Evolutionary conservation across 1,140 invertebrate species (phyloP).

Genomic region (Planococcus citri): DNA sequence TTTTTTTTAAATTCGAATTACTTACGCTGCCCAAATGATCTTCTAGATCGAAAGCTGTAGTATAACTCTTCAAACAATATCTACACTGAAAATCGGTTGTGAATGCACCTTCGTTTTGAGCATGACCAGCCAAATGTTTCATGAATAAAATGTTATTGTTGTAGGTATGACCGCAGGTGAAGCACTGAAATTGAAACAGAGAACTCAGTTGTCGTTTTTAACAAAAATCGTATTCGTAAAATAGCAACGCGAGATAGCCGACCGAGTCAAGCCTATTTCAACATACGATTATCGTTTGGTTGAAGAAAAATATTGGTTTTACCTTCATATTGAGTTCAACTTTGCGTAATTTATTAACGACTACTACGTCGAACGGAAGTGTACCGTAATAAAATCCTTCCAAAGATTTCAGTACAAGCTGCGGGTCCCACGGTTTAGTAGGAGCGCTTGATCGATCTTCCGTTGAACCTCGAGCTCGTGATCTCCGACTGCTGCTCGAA

Average conservation of each 20-base stretch:
- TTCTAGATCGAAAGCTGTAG: constrained; percentile 24
- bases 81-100: constrained; percentile 22
- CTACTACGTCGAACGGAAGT: constrained; percentile 28
- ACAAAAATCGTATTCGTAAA: too few relatives aligned
- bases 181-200: not conserved
- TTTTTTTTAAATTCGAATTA: not conserved
- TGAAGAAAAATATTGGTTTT: not conserved
- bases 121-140: constrained; percentile 23
- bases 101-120: not conserved
- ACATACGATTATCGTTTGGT: too few relatives aligned
- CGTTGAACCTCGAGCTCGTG: not conserved
- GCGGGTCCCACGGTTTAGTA: not conserved
- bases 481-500: not conserved
- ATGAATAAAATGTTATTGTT: constrained; percentile 22
- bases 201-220: too few relatives aligned
- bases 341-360: not conserved
- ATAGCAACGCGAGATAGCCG: too few relatives aligned
- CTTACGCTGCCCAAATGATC: constrained; percentile 27
- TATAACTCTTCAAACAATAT: constrained; percentile 32
- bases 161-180: not conserved
- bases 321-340: not conserved
- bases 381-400: constrained; percentile 49
- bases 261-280: too few relatives aligned
- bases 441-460: not conserved
- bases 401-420: constrained; percentile 26